Percentiles rank a stretch among this genome's conserved stretches.
phyloP scores from a whole-genome alignment of 2,888 invertebrate species.

The Aspidiotus destructor region DNA sequence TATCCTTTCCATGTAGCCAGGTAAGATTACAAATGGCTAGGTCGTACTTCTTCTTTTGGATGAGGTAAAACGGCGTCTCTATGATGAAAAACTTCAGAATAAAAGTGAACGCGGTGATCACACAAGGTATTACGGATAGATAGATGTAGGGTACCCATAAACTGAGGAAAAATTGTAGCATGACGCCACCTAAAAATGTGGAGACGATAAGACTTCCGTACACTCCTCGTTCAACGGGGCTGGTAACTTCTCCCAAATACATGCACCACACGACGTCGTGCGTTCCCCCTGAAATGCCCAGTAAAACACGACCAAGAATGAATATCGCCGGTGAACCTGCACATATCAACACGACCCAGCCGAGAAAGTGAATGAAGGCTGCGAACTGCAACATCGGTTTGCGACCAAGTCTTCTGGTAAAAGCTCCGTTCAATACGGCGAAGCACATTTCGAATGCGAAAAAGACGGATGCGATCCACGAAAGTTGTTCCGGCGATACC shows the following conservation, averaged over 20 bases:
- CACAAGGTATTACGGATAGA: background rate
- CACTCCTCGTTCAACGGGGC: slow-evolving; percentile 35
- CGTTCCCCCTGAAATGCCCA: slow-evolving; percentile 37
- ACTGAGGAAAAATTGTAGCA: slow-evolving; percentile 36
- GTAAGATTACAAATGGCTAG: slow-evolving; percentile 6
- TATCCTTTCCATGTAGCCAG: slow-evolving; percentile 11
- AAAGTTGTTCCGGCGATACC: slow-evolving; percentile 9
- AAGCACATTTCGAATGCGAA: no score
- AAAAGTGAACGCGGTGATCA: background rate
- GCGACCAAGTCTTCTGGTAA: slow-evolving; percentile 17
- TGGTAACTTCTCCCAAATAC: slow-evolving; percentile 37
- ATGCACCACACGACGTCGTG: slow-evolving; percentile 36
- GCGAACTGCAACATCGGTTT: no score
- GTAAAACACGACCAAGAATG: slow-evolving; percentile 35
- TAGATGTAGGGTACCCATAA: slow-evolving; percentile 35
- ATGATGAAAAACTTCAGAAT: background rate
- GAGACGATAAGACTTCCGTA: slow-evolving; percentile 36
- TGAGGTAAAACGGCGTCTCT: slow-evolving; percentile 10
- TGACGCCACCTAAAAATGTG: slow-evolving; percentile 36
- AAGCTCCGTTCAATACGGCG: background rate
- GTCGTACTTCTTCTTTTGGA: no score
- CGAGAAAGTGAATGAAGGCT: no score
- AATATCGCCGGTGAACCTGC: slow-evolving; percentile 21
- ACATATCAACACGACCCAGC: slow-evolving; percentile 10
- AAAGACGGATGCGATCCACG: slow-evolving; percentile 17